Base-by-base conservation (phyloP, 2,797 vertebrate species). In the Crypturellus tataupa region DNA sequence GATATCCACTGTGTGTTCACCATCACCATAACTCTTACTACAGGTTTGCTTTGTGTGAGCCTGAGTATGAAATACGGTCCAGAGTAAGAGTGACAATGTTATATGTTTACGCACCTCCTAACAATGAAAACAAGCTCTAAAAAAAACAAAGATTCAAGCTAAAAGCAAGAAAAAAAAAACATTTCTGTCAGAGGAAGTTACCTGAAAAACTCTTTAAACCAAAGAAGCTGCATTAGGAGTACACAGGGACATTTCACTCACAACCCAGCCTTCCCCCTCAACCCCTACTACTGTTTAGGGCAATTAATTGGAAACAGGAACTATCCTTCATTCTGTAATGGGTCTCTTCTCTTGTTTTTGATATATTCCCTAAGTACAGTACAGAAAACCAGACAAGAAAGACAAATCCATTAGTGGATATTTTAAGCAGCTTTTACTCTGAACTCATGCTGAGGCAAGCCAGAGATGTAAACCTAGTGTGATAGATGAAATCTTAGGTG, bases 391-490 rank as follows among this genome's bases (percentile, higher is more conserved):
- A 83, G 58, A 75, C 24, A 82, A 63, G 40, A 70, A 49, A 47
- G 23, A 76, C 56, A 95, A 94, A 94, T 39, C 46, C 64, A 88
- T 76, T 67, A 84, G 11, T 3, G 12, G 44, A 16, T 67, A 88
- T 92, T 80, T 86, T 94, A 87, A 72, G 53, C 33, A 62, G 29
- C 18, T 94, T 92, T 84, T 76, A 56, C 31, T 16, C n/a, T 13
- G 20, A 73, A 53, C n/a, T 63, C 40, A 21, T 29, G 47, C 53
- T 80, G 64, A 89, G 46, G 55, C 39, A 73, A 91, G 44, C 14
- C 83, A 79, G 49, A 96, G 85, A 78, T 5, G 23, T 73, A 87
- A 84, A 77, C 27, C 19, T 7, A 2, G 7, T 39, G 47, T 29
- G 35, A 70, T 0, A 77, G 25, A 87, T 55, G 46, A 87, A 91